Conservation (phyloP, 2,797 vertebrate species). For the Sebastes cheni region DNA sequence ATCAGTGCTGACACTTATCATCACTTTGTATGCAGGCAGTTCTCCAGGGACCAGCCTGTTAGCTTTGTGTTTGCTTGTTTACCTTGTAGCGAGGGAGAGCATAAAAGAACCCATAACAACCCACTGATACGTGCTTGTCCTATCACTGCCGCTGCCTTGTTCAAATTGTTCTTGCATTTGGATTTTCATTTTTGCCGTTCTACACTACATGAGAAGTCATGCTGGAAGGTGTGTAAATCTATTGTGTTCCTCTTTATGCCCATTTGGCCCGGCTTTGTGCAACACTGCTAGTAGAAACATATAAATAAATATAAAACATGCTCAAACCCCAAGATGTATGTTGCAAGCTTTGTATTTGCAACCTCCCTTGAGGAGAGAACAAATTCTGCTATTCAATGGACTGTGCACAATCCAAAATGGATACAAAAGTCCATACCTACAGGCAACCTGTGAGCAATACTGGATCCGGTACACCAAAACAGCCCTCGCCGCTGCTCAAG, state of each 20-base stretch:
- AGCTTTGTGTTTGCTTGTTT: slow-evolving; percentile 71
- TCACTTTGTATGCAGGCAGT: slow-evolving; percentile 72
- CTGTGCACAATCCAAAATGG: slow-evolving; percentile 53
- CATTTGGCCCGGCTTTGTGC: not conserved
- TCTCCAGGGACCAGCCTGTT: slow-evolving; percentile 68
- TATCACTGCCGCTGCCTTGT: slow-evolving; percentile 28
- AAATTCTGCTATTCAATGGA: slow-evolving; percentile 43
- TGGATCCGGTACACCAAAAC: slow-evolving; percentile 32
- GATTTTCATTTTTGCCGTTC: slow-evolving; percentile 20
- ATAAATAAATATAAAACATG: not conserved
- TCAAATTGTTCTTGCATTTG: slow-evolving; percentile 33
- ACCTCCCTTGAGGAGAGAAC: slow-evolving; percentile 18
- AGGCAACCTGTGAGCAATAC: slow-evolving; percentile 63
- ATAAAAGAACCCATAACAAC: slow-evolving; percentile 51
- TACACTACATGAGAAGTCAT: slow-evolving; percentile 22
- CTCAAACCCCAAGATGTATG: slow-evolving; percentile 24
- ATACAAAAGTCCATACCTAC: slow-evolving; percentile 60
- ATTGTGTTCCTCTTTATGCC: slow-evolving; percentile 22
- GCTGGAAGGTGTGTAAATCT: slow-evolving; percentile 25
- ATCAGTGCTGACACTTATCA: slow-evolving; percentile 77
- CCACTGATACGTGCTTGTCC: slow-evolving; percentile 29
- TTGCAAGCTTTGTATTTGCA: slow-evolving; percentile 42
- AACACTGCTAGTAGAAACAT: not conserved
- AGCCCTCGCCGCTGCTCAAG: slow-evolving; percentile 32
- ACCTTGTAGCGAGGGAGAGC: slow-evolving; percentile 52